A percentile compares a stretch with the other conserved stretches of the same genome.
Evolutionary conservation across 2,113 vertebrate species (phyloP).

Genomic region (Axis porcinus): DNA sequence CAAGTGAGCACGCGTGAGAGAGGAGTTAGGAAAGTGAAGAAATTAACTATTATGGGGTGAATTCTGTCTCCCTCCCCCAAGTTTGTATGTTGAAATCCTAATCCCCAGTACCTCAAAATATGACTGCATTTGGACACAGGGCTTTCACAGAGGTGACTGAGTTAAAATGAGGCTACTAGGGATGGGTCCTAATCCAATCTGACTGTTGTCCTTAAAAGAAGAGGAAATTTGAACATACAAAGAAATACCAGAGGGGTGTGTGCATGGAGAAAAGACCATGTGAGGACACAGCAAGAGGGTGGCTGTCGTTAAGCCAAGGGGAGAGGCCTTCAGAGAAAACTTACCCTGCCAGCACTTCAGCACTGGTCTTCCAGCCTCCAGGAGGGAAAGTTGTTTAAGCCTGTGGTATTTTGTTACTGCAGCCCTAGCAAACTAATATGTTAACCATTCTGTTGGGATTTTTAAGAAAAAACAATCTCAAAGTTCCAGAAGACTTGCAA

Average conservation of each 20-base stretch:
- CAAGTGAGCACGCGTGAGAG: rapidly evolving
- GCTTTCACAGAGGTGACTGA: neutral
- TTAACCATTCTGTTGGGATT: neutral
- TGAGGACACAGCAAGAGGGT: too few species aligned
- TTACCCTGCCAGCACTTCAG: too few species aligned
- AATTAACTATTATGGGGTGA: neutral
- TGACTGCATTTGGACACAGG: neutral
- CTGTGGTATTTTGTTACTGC: neutral
- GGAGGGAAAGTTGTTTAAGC: neutral
- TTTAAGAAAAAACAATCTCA: neutral
- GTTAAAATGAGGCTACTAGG: neutral
- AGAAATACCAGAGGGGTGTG: too few species aligned
- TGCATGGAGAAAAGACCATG: too few species aligned
- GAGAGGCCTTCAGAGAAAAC: neutral
- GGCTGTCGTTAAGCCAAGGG: neutral
- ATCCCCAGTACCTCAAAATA: neutral
- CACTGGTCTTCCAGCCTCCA: neutral
- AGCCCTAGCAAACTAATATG: neutral
- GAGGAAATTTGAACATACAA: neutral
- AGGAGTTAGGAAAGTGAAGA: neutral
- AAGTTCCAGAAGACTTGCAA: neutral
- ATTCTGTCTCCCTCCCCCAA: neutral
- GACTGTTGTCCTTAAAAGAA: neutral
- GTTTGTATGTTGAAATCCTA: neutral
- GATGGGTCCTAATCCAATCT: neutral